These are phyloP conservation scores for Hecatera dysodea DNA, from an alignment of 2,888 invertebrate species.

Conservation along the genomic window DNA sequence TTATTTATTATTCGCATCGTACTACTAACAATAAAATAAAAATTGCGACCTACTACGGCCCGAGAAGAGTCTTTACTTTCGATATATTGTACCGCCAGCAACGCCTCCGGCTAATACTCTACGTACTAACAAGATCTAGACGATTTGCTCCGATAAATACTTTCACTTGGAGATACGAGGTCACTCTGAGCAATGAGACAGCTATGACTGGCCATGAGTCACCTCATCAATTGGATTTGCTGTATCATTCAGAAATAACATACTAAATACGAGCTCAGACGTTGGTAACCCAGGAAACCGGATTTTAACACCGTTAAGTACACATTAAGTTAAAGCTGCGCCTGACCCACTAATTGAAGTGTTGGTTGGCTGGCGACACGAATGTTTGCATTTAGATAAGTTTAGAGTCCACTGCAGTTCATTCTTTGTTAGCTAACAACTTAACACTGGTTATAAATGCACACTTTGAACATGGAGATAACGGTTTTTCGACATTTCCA, in stretches of 20 bases:
- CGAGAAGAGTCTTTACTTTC: slow-evolving; percentile 41
- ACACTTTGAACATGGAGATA: slow-evolving; percentile 71
- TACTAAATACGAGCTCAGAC: slow-evolving; percentile 66
- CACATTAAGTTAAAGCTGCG: slow-evolving; percentile 77
- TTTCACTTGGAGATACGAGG: slow-evolving; percentile 79
- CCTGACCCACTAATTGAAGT: slow-evolving; percentile 84
- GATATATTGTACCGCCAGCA: slow-evolving; percentile 40
- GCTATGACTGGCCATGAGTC: slow-evolving; percentile 70
- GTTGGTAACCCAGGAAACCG: slow-evolving; percentile 76
- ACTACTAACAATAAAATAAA: background rate
- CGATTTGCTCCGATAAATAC: slow-evolving; percentile 73
- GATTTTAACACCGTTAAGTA: slow-evolving; percentile 85
- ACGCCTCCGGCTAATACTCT: slow-evolving; percentile 60
- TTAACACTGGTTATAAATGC: slow-evolving; percentile 59
- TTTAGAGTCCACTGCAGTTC: slow-evolving; percentile 69
- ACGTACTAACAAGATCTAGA: slow-evolving; percentile 59
- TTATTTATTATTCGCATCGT: slow-evolving; percentile 11
- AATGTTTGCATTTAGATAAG: slow-evolving; percentile 81
- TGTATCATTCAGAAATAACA: slow-evolving; percentile 63
- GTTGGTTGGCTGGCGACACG: slow-evolving; percentile 65
- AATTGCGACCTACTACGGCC: slow-evolving; percentile 14
- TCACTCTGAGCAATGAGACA: slow-evolving; percentile 70
- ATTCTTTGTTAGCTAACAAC: slow-evolving; percentile 69
- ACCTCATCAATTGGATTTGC: slow-evolving; percentile 66
- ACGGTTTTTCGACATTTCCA: slow-evolving; percentile 68